phyloP scores from a whole-genome alignment of 2,113 vertebrate species.

The Pampusana beccarii region DNA sequence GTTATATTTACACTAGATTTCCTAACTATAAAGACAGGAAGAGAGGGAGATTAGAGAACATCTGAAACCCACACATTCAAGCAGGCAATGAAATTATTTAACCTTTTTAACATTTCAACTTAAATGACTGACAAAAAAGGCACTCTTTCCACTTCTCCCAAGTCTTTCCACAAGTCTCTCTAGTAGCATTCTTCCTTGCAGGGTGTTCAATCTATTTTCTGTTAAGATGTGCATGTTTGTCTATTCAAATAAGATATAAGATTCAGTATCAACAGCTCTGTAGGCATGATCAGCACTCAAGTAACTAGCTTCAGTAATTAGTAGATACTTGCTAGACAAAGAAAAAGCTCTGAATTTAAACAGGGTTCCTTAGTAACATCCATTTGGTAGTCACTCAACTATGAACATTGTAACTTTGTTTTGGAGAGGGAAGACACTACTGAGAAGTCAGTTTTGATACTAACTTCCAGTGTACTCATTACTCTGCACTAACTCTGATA shows the following conservation, averaged over 20 bases:
- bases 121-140: not conserved
- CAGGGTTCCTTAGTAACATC: not conserved
- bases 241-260: not conserved
- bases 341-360: not conserved
- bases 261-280: not conserved
- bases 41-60: rapidly evolving
- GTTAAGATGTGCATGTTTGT: not conserved
- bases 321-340: not conserved
- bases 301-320: not conserved
- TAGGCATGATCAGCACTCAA: not conserved
- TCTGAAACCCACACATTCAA: not conserved
- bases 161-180: not conserved
- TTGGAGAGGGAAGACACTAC: not conserved
- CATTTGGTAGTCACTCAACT: not conserved
- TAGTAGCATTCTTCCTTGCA: not conserved
- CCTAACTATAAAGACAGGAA: not conserved
- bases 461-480: not conserved
- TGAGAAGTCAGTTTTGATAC: not conserved
- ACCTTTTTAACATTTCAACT: not conserved
- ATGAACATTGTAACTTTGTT: not conserved
- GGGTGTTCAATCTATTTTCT: not conserved
- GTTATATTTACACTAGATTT: not conserved
- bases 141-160: not conserved
- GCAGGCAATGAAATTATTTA: not conserved
- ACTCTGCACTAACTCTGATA: not conserved